Percentiles rank a stretch among this genome's conserved stretches.
These are phyloP conservation scores for Aegithalos caudatus DNA, from an alignment of 2,113 vertebrate species.

Conservation along the genomic window DNA sequence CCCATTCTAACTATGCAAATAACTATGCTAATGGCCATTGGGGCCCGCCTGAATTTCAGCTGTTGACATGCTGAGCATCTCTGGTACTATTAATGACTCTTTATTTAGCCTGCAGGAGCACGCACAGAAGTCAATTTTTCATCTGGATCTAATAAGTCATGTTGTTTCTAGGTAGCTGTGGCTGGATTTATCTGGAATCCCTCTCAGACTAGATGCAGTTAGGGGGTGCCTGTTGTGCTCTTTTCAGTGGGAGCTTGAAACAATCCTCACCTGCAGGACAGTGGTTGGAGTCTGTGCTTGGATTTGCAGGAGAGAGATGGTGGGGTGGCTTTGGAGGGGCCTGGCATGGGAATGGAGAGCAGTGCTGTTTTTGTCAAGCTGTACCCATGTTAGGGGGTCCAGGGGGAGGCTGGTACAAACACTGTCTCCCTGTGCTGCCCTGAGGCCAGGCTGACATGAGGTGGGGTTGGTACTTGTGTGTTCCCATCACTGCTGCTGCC, in stretches of 20 bases:
- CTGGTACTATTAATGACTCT: background rate
- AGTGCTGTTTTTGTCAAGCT: accelerated
- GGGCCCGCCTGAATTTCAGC: background rate
- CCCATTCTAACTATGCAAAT: background rate
- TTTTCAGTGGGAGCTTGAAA: background rate
- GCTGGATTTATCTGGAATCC: background rate
- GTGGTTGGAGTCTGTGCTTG: background rate
- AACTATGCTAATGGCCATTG: background rate
- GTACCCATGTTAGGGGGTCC: background rate
- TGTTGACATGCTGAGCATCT: background rate
- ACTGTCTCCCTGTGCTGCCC: background rate
- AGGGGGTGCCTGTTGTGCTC: background rate
- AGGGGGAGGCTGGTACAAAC: background rate
- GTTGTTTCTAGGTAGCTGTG: background rate
- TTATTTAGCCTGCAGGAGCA: background rate
- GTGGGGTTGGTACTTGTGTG: background rate
- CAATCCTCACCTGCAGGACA: background rate
- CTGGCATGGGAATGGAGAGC: background rate
- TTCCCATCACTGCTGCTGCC: background rate
- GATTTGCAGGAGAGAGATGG: background rate
- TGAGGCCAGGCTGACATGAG: background rate
- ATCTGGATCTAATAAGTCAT: background rate
- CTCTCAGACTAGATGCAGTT: background rate
- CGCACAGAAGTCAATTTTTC: background rate
- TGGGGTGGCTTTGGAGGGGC: background rate